Conservation (phyloP, 2,797 vertebrate species). For the Xiphophorus birchmanni region DNA sequence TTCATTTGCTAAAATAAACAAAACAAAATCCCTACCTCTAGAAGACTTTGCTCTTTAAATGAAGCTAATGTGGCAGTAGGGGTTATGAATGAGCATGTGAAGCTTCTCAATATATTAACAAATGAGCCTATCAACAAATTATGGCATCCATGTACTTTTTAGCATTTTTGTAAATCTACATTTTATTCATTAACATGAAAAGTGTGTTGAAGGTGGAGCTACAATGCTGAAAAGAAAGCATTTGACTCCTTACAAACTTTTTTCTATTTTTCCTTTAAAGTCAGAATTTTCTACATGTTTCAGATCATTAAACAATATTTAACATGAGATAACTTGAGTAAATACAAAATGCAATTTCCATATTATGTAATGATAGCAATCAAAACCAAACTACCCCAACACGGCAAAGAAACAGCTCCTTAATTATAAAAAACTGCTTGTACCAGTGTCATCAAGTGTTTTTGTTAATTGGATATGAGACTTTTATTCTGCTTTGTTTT, state of each 20-base stretch:
- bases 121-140: not conserved
- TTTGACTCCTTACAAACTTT: not conserved
- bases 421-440: not conserved
- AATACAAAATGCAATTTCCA: not conserved
- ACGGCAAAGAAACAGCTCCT: not conserved
- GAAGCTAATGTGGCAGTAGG: not conserved
- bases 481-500: not conserved
- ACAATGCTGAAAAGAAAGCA: not conserved
- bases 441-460: not conserved
- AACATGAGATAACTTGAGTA: not conserved
- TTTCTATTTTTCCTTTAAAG: not conserved
- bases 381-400: not conserved
- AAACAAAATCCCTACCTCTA: not conserved
- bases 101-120: not conserved
- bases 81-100: not conserved
- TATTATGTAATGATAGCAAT: not conserved
- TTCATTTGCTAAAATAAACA: not conserved
- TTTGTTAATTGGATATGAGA: not conserved
- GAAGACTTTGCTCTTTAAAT: not conserved
- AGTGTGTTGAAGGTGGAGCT: not conserved
- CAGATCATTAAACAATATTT: not conserved
- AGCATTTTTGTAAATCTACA: not conserved
- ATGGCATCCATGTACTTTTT: not conserved
- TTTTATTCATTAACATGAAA: not conserved
- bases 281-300: not conserved